Conservation (phyloP, 2,888 invertebrate genomes). For the Coenonympha arcania region DNA sequence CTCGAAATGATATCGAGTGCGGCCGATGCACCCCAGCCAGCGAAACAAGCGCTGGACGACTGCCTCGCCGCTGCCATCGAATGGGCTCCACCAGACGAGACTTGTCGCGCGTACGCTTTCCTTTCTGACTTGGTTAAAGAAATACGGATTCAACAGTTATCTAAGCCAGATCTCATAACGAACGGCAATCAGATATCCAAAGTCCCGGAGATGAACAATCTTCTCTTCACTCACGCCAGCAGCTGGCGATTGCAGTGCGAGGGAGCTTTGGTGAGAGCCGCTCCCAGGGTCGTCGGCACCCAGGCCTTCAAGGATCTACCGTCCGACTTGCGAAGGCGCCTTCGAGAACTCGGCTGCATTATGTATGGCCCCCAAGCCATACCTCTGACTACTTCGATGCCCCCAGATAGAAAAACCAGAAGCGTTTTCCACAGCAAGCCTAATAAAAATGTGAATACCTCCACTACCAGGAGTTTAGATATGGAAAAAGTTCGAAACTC, state of each 20-base stretch:
- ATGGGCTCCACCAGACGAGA: constrained; percentile 84
- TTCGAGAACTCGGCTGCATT: constrained; percentile 53
- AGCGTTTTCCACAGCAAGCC: constrained; percentile 29
- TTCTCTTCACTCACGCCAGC: constrained; percentile 38
- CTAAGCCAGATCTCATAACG: constrained; percentile 37
- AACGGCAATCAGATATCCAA: constrained; percentile 30
- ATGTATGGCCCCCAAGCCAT: constrained; percentile 41
- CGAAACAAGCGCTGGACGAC: constrained; percentile 77
- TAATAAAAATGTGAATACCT: constrained; percentile 26
- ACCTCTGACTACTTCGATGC: constrained; percentile 26
- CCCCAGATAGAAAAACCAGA: constrained; percentile 35
- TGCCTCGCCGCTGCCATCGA: constrained; percentile 85
- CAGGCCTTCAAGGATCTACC: constrained; percentile 55
- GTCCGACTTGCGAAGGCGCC: constrained; percentile 47
- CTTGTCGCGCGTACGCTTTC: constrained; percentile 83
- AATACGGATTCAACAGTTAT: constrained; percentile 33
- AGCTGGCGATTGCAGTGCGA: constrained; percentile 54
- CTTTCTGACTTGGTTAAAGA: constrained; percentile 42
- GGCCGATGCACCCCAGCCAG: constrained; percentile 36
- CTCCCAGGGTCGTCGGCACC: constrained; percentile 48
- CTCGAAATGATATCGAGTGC: constrained; percentile 77
- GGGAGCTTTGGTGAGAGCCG: constrained; percentile 46
- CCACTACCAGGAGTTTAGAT: constrained; percentile 39
- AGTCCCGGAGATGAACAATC: constrained; percentile 29
- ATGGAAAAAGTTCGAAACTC: constrained; percentile 54